Percentiles rank a stretch among this genome's conserved stretches.
Evolutionary conservation across 1,140 invertebrate genomes (phyloP).

Genomic region (Eumeta japonica): DNA sequence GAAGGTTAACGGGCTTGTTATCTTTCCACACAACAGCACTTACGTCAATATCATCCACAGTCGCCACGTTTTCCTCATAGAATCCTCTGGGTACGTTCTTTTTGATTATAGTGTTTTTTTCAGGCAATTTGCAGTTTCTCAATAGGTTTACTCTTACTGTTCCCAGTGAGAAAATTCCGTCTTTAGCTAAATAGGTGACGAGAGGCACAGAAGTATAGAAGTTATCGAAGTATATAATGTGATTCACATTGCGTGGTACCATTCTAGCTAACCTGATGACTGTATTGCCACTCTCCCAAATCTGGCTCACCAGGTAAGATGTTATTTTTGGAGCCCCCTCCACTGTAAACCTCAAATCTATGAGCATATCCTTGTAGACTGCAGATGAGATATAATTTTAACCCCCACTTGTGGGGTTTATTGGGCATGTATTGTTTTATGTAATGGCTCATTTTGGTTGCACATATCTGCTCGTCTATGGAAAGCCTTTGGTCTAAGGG

Average conservation of each 20-base stretch:
- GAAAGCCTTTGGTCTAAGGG: slow-evolving; percentile 27
- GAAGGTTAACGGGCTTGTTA: slow-evolving; percentile 15
- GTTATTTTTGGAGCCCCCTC: too few species aligned
- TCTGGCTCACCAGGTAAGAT: slow-evolving; percentile 24
- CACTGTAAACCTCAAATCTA: slow-evolving; percentile 27
- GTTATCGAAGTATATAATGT: slow-evolving; percentile 7
- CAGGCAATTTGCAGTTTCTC: slow-evolving; percentile 13
- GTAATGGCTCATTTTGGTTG: slow-evolving; percentile 31
- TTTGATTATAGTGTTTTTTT: slow-evolving; percentile 11
- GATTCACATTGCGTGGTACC: slow-evolving; percentile 16
- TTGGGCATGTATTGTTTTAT: slow-evolving; percentile 13
- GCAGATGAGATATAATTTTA: slow-evolving; percentile 37
- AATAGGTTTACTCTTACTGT: slow-evolving; percentile 11
- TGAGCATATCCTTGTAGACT: slow-evolving; percentile 10
- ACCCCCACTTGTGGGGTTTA: slow-evolving; percentile 41
- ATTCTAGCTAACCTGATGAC: slow-evolving; percentile 16
- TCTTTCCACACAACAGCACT: slow-evolving; percentile 16
- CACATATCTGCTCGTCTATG: slow-evolving; percentile 39
- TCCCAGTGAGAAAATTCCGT: slow-evolving; percentile 11
- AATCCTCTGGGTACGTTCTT: slow-evolving; percentile 9
- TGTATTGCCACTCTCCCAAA: slow-evolving; percentile 23
- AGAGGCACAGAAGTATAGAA: slow-evolving; percentile 5
- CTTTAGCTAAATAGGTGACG: slow-evolving; percentile 5
- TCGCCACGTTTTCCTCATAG: slow-evolving; percentile 15
- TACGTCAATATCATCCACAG: slow-evolving; percentile 13